Percentiles rank a stretch among this genome's conserved stretches.
Conservation (phyloP, 2,113 vertebrate genomes). For the Telmatochromis sp. region DNA sequence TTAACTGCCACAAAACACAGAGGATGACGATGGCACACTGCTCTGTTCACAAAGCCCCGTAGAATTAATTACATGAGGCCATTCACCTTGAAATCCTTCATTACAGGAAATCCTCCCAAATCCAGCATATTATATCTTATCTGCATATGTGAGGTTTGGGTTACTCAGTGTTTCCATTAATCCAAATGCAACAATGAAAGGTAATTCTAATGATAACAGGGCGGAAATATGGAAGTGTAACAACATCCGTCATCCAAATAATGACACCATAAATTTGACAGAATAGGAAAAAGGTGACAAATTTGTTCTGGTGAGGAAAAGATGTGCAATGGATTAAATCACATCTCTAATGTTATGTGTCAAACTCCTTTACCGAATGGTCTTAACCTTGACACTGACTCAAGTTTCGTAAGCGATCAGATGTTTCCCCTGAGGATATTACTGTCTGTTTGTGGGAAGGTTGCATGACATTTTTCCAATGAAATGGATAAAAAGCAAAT, state of each 20-base stretch:
- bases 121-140: neutral
- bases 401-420: neutral
- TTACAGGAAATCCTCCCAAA: conserved; percentile 15
- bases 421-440: conserved; percentile 8
- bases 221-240: neutral
- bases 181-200: neutral
- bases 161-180: neutral
- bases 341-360: neutral
- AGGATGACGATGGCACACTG: neutral
- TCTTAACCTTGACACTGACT: conserved; percentile 24
- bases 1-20: conserved; percentile 5
- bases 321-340: conserved; percentile 16
- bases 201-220: neutral
- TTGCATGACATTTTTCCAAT: neutral
- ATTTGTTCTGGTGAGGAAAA: neutral
- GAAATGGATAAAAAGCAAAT: neutral
- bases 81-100: conserved; percentile 27
- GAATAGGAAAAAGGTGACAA: neutral
- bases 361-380: neutral
- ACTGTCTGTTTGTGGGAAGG: neutral
- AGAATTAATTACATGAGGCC: conserved; percentile 6
- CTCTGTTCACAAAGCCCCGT: neutral
- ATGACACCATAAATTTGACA: neutral
- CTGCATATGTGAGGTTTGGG: neutral
- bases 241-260: neutral